Conservation (phyloP, 35 echinoderm and acorn worm genomes). For the Hemicentrotus pulcherrimus region DNA sequence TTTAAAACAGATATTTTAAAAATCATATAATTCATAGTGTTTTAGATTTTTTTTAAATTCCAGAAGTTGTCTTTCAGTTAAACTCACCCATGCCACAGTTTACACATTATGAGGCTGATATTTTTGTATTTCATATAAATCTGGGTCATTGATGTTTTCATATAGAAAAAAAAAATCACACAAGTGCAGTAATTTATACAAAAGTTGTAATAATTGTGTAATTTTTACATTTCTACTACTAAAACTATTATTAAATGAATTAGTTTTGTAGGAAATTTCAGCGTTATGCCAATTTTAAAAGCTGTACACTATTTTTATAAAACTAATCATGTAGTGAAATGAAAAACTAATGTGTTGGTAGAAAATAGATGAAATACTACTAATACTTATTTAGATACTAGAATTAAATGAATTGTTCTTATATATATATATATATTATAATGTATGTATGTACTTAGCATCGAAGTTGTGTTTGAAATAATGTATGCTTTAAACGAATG, state of each 20-base stretch:
- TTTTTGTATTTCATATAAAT: not conserved
- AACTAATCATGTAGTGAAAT: not conserved
- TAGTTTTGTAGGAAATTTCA: too few species aligned
- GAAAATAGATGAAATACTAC: not conserved
- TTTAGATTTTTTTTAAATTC: not conserved
- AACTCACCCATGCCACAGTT: not conserved
- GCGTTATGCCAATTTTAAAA: too few species aligned
- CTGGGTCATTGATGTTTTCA: not conserved
- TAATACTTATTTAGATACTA: not conserved
- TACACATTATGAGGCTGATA: not conserved
- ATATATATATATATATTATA: not conserved
- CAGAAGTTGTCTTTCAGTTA: not conserved
- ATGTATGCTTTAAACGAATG: not conserved
- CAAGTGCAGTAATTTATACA: not conserved
- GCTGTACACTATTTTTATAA: not conserved
- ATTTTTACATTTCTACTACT: not conserved
- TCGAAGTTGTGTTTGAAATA: not conserved
- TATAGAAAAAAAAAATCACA: not conserved
- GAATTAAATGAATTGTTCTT: too few species aligned
- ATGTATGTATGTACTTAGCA: not conserved
- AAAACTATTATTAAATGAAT: too few species aligned
- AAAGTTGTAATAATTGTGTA: not conserved
- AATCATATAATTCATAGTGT: not conserved
- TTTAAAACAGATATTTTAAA: not conserved
- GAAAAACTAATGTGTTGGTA: not conserved